Percentiles rank a stretch among this genome's conserved stretches.
Evolutionary conservation across 2,113 vertebrate species (phyloP).

Genomic region (Hydropotes inermis): DNA sequence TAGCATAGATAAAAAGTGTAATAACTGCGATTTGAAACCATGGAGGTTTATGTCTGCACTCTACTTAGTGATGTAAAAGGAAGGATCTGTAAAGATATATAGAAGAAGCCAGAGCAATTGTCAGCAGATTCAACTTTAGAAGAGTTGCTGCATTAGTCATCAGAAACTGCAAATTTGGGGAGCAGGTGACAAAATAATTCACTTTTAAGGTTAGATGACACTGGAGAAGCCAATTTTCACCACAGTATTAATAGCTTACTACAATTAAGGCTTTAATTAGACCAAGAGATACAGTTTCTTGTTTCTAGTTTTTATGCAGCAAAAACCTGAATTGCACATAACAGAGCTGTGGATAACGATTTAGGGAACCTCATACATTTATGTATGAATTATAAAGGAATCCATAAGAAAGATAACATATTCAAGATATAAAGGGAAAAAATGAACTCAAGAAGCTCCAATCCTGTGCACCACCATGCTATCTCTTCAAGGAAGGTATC

Average conservation of each 20-base stretch:
- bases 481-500: conserved; percentile 46
- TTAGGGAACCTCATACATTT: conserved; percentile 34
- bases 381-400: conserved; percentile 50
- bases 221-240: background rate
- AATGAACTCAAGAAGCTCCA: conserved; percentile 11
- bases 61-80: background rate
- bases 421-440: conserved; percentile 29
- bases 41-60: background rate
- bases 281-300: background rate
- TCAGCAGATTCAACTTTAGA: background rate
- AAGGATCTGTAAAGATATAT: background rate
- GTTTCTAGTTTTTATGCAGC: background rate
- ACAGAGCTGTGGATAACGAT: background rate
- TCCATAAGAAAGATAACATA: conserved; percentile 37
- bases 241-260: background rate
- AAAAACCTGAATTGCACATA: background rate
- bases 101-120: background rate
- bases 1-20: background rate
- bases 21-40: background rate
- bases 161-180: background rate
- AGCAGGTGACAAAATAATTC: background rate
- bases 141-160: background rate
- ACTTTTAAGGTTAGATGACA: background rate
- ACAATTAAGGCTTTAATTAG: background rate
- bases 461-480: background rate